These are phyloP conservation scores for Frankliniella intonsa DNA, from an alignment of 2,888 invertebrate species.

Conservation along the genomic window DNA sequence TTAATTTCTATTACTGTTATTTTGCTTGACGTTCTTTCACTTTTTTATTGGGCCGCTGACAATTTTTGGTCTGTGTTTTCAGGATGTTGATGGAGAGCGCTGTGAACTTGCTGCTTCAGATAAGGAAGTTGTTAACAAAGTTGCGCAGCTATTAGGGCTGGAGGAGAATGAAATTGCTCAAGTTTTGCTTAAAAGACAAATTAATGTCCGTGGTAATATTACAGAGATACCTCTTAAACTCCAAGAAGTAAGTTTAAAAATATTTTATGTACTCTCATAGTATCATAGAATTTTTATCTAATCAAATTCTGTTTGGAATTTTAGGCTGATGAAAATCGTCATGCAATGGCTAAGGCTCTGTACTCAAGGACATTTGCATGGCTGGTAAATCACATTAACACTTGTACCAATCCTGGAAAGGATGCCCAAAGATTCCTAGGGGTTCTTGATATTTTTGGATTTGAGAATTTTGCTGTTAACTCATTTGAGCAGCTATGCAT, in stretches of 20 bases:
- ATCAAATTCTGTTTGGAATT: conserved; percentile 32
- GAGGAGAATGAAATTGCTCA: conserved; percentile 68
- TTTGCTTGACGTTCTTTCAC: background rate
- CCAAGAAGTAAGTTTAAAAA: conserved; percentile 61
- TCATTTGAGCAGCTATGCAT: conserved; percentile 91
- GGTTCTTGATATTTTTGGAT: conserved; percentile 89
- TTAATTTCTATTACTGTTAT: background rate
- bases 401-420: conserved; percentile 82
- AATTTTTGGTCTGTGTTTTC: conserved; percentile 37
- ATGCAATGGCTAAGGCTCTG: conserved; percentile 88
- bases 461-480: conserved; percentile 87
- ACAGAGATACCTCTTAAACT: conserved; percentile 86
- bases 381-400: conserved; percentile 88
- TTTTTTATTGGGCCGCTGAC: conserved; percentile 12
- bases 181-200: conserved; percentile 72
- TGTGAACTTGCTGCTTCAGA: conserved; percentile 70
- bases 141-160: conserved; percentile 69
- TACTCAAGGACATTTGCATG: conserved; percentile 88
- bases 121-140: conserved; percentile 65
- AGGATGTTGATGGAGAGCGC: conserved; percentile 82
- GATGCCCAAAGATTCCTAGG: conserved; percentile 75
- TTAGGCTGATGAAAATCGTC: conserved; percentile 81
- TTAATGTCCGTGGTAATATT: conserved; percentile 87
- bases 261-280: background rate
- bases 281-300: conserved; percentile 27